These are phyloP conservation scores for Lottia scabra DNA, from an alignment of 2,888 invertebrate species.

Conservation along the genomic window DNA sequence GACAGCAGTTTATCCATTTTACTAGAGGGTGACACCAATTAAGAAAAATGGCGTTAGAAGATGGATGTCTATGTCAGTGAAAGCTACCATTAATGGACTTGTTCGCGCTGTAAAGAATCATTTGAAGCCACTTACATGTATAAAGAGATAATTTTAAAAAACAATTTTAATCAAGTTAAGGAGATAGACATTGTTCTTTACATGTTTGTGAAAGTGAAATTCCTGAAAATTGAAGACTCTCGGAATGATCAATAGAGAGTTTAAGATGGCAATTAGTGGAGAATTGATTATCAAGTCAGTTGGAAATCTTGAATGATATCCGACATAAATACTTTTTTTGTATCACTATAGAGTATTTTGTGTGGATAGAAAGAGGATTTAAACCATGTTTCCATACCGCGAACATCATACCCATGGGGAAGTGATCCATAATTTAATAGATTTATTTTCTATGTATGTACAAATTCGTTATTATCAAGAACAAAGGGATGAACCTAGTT, in stretches of 20 bases:
- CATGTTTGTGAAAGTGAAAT: no score
- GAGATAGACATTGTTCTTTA: no score
- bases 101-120: no score
- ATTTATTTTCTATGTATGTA: constrained; percentile 23
- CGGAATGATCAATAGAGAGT: neutral
- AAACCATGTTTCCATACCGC: neutral
- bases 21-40: no score
- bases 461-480: constrained; percentile 20
- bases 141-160: no score
- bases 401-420: constrained; percentile 14
- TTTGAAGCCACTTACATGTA: no score
- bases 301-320: neutral
- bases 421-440: constrained; percentile 22
- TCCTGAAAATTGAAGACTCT: no score
- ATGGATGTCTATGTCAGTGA: no score
- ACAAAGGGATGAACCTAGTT: neutral
- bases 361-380: neutral
- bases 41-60: no score
- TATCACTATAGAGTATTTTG: neutral
- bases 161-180: no score
- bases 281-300: constrained; percentile 1
- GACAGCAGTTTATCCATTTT: no score
- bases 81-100: no score
- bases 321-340: neutral
- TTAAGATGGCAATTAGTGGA: neutral